phyloP scores from a whole-genome alignment of 2,888 invertebrate genomes.

The Melinaea menophilus region DNA sequence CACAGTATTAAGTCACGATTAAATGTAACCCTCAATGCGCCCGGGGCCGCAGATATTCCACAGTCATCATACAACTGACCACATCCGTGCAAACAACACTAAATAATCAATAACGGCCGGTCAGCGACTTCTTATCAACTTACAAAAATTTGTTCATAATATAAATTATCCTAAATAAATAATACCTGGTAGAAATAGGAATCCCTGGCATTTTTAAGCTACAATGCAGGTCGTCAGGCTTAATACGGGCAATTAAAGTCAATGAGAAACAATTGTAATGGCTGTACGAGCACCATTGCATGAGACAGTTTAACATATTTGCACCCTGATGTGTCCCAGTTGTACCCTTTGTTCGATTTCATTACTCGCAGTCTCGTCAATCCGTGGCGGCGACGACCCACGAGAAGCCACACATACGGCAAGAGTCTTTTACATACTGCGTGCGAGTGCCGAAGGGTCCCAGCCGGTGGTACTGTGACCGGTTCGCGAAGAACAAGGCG shows the following conservation, averaged over 20 bases:
- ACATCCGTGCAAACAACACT: constrained; percentile 48
- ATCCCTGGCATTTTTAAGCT: constrained; percentile 32
- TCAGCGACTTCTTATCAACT: constrained; percentile 47
- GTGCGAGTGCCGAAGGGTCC: constrained; percentile 75
- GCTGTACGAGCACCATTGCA: constrained; percentile 46
- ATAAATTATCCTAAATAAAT: constrained; percentile 35
- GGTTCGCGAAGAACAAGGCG: constrained; percentile 79
- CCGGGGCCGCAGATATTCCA: constrained; percentile 71
- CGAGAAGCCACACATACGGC: constrained; percentile 72
- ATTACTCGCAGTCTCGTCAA: constrained; percentile 53
- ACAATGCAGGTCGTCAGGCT: constrained; percentile 41
- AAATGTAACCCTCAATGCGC: constrained; percentile 70
- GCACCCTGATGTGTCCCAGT: constrained; percentile 69
- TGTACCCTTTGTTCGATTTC: constrained; percentile 63
- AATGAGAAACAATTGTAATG: constrained; percentile 43
- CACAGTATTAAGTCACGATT: constrained; percentile 76
- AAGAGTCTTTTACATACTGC: constrained; percentile 77
- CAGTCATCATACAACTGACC: constrained; percentile 67
- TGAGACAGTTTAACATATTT: constrained; percentile 54
- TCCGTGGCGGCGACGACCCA: constrained; percentile 73
- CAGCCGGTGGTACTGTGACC: constrained; percentile 79
- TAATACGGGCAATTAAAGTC: constrained; percentile 48
- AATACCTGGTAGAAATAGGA: constrained; percentile 34
- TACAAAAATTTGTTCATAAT: constrained; percentile 36
- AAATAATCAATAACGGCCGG: constrained; percentile 51